Evolutionary conservation across 2,888 invertebrate genomes (phyloP), one percentile per base, ranked within the genome.

Genomic region (Malacosoma neustria): DNA sequence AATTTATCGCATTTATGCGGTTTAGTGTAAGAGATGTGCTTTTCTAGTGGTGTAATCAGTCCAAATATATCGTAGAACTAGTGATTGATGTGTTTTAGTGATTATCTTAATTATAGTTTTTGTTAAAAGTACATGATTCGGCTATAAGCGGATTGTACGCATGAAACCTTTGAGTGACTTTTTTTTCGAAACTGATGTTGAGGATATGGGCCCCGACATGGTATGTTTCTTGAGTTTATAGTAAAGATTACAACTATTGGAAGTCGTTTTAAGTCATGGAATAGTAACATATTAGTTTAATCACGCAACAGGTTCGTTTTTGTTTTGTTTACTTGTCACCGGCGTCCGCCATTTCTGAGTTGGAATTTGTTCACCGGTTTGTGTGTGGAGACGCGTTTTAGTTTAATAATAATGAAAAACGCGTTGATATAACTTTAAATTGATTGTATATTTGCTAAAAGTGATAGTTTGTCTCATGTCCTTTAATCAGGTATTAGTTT

Each of bases 141-240:
- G 76, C 74, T 79, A 75, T 72, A 70, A 68, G 72, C 64, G 71
- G 71, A 74, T 72, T 69, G 80, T 73, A 80, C 85, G 85, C 87
- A 89, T 89, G 89, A 89, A 89, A 89, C 89, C 89, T 74, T 88
- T 89, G 87, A 88, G 89, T 87, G 89, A 88, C 72, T 87, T 89
- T 75, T 89, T 90, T 87, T 89, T 89, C 74, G 87, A 89, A 82
- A 82, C 89, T 81, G 90, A 91, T 88, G 92, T 91, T 90, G 91
- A 90, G 89, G 91, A 91, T 87, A 91, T 92, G 90, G 92, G 91
- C 88, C 91, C 91, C 86, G 92, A 92, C 86, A 92, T 92, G 92
- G 92, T 92, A 86, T 89, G 86, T 82, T 65, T 67, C 54, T 55
- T 51, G 36, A 40, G 44, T 57, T 52, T 45, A 54, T 46, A 37